phyloP scores from a whole-genome alignment of 2,797 vertebrate genomes.

The Stomatorhinus walkeri region DNA sequence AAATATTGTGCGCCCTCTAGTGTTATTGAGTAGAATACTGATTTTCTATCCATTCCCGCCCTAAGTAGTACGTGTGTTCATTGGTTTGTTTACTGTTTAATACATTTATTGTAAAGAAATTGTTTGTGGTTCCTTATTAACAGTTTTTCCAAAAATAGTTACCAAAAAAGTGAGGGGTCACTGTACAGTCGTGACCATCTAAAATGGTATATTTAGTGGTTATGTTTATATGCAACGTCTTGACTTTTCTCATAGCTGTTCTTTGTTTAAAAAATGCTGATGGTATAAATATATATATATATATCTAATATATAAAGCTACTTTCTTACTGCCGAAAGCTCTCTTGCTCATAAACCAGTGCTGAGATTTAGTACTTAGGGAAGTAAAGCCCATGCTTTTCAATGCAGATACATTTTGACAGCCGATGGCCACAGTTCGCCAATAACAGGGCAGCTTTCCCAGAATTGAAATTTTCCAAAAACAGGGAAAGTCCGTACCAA shows the following conservation, averaged over 20 bases:
- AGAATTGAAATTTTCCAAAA: background rate
- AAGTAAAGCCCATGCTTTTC: background rate
- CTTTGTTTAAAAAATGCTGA: background rate
- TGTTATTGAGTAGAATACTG: background rate
- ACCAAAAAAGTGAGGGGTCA: background rate
- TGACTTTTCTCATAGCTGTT: background rate
- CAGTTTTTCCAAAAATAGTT: background rate
- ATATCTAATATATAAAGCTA: background rate
- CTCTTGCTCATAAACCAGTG: background rate
- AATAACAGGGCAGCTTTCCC: background rate
- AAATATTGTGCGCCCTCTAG: background rate
- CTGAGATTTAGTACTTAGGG: background rate
- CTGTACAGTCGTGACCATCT: background rate
- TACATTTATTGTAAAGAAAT: background rate
- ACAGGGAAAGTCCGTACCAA: background rate
- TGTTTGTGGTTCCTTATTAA: background rate
- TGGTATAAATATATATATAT: too few species aligned
- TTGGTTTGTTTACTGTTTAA: background rate
- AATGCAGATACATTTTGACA: background rate
- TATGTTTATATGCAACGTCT: background rate
- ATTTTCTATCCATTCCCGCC: background rate
- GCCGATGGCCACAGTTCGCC: background rate
- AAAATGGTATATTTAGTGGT: background rate
- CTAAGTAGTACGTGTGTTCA: background rate
- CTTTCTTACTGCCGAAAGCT: background rate